Percentiles rank a stretch among this genome's conserved stretches.
Conservation (phyloP, 2,888 invertebrate species). For the Eupelmus urozonus region DNA sequence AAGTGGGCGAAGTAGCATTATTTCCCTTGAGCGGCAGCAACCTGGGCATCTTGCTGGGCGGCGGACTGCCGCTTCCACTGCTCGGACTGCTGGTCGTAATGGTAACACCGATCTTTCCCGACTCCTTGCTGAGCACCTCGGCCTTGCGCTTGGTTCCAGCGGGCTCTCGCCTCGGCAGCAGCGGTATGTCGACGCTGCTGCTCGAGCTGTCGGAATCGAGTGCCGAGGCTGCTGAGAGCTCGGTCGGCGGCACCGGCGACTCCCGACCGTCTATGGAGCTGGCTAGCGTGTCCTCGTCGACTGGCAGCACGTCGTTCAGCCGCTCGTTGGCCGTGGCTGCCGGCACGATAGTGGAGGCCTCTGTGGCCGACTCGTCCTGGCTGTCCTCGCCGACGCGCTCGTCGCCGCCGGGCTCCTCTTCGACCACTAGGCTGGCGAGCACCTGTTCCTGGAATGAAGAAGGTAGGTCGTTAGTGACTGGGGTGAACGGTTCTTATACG, state of each 20-base stretch:
- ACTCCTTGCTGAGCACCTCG: conserved; percentile 90
- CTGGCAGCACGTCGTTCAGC: conserved; percentile 68
- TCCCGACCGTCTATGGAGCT: conserved; percentile 76
- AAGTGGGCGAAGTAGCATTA: conserved; percentile 74
- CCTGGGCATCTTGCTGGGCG: conserved; percentile 78
- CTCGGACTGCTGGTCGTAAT: conserved; percentile 86
- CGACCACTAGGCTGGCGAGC: conserved; percentile 73
- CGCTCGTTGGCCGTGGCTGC: conserved; percentile 60
- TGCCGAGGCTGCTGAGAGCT: conserved; percentile 70
- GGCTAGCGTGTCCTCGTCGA: conserved; percentile 78
- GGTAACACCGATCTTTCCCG: conserved; percentile 93
- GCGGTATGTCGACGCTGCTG: conserved; percentile 82
- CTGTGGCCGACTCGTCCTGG: conserved; percentile 74
- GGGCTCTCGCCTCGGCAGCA: conserved; percentile 79
- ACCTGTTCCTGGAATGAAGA: conserved; percentile 71
- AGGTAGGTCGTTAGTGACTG: too few species aligned
- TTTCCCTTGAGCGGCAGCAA: conserved; percentile 75
- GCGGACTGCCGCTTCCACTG: conserved; percentile 78
- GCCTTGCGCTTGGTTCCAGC: conserved; percentile 90
- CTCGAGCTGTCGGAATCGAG: conserved; percentile 80
- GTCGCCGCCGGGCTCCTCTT: conserved; percentile 75
- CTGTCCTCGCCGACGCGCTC: conserved; percentile 76
- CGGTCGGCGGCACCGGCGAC: conserved; percentile 72
- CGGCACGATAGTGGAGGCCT: conserved; percentile 62
- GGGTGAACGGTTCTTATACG: too few species aligned